Evolutionary conservation across 2,797 vertebrate species (phyloP).

Genomic region (Sebastes nivosus): DNA sequence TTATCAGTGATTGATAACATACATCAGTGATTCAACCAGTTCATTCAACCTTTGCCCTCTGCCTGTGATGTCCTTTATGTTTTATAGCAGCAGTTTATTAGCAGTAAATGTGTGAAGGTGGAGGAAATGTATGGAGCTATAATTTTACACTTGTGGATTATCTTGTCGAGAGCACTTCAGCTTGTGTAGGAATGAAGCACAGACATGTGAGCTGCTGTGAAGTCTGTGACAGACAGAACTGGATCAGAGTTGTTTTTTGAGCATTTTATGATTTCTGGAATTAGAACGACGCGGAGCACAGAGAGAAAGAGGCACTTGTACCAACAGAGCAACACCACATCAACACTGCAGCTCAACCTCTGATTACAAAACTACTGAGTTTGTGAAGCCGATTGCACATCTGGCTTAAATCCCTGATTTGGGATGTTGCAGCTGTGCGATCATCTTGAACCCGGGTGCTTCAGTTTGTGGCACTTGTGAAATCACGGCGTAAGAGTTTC

Average conservation of each 20-base stretch:
- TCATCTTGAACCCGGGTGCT: slow-evolving; percentile 9
- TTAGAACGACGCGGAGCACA: background rate
- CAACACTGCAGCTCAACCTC: background rate
- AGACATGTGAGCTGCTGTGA: slow-evolving; percentile 7
- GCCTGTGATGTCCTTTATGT: background rate
- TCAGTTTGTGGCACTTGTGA: slow-evolving; percentile 30
- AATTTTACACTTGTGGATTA: background rate
- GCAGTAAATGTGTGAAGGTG: background rate
- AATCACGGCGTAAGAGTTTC: slow-evolving; percentile 16
- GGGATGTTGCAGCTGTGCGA: slow-evolving; percentile 35
- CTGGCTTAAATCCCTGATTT: slow-evolving; percentile 28
- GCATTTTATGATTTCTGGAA: background rate
- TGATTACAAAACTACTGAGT: slow-evolving; percentile 28
- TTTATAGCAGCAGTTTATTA: background rate
- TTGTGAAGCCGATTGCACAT: slow-evolving; percentile 24
- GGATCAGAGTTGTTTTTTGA: slow-evolving; percentile 23
- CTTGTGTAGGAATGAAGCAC: background rate
- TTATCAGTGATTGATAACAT: background rate
- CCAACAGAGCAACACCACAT: background rate
- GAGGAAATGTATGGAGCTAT: background rate
- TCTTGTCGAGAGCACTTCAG: background rate
- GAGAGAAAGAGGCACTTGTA: background rate
- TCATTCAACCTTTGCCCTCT: background rate
- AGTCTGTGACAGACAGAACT: background rate
- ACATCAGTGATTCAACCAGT: background rate